Evolutionary conservation across 2,888 invertebrate species (phyloP).

Genomic region (Limnephilus marmoratus): DNA sequence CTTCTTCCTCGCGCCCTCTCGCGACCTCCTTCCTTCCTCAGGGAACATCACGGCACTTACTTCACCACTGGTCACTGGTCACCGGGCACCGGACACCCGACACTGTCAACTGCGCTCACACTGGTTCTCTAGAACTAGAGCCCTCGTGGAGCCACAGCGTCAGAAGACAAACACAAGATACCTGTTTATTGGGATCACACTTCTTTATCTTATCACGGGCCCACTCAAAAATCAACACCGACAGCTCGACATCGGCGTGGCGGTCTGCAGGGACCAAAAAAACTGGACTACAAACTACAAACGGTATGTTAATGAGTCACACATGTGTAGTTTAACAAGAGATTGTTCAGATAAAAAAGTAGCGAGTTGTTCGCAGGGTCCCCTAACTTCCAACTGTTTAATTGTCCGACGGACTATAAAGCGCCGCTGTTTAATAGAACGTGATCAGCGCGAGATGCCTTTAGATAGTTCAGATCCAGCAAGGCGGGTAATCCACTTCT

Average conservation of each 20-base stretch:
- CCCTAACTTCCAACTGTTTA: background rate
- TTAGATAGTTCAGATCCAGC: background rate
- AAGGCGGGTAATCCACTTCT: conserved; percentile 40
- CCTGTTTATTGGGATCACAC: conserved; percentile 3
- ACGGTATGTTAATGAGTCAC: conserved; percentile 22
- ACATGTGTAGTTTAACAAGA: background rate
- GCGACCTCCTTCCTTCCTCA: conserved; percentile 36
- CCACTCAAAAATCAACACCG: conserved; percentile 31
- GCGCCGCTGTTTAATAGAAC: conserved; percentile 30
- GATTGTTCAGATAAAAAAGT: background rate
- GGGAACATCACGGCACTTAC: conserved; percentile 21
- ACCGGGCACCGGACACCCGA: background rate
- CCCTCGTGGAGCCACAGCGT: background rate
- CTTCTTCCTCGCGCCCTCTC: background rate
- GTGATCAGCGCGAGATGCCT: conserved; percentile 13
- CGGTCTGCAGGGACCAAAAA: background rate
- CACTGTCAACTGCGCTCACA: background rate
- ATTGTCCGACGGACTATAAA: conserved; percentile 15
- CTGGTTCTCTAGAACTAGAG: background rate
- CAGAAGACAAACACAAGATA: background rate
- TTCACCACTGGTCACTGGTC: conserved; percentile 13
- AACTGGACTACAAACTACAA: background rate
- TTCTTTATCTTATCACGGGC: conserved; percentile 32
- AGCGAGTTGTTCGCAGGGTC: background rate
- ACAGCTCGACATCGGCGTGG: background rate